Evolutionary conservation across 2,797 vertebrate species (phyloP).

Genomic region (Xyrichtys novacula): DNA sequence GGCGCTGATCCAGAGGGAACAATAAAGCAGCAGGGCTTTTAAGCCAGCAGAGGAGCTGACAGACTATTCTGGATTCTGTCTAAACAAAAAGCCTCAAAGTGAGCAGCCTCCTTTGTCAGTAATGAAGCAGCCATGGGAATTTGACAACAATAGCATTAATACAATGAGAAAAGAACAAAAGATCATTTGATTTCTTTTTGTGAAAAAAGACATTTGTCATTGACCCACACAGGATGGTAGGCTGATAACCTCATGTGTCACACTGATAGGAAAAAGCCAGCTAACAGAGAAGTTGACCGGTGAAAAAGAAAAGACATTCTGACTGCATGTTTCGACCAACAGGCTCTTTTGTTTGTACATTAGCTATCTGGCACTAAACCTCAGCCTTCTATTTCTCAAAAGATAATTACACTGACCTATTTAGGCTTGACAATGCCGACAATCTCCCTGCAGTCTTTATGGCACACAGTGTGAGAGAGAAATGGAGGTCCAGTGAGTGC

Average conservation of each 20-base stretch:
- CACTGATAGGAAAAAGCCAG: too few relatives aligned
- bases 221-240: background rate
- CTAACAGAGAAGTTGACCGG: background rate
- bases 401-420: constrained; percentile 48
- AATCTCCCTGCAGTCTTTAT: constrained; percentile 25
- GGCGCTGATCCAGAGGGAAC: constrained; percentile 21
- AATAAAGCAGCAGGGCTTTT: constrained; percentile 35
- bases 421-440: constrained; percentile 25
- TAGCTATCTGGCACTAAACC: constrained; percentile 21
- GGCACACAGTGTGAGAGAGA: constrained; percentile 21
- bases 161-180: constrained; percentile 12
- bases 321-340: constrained; percentile 8
- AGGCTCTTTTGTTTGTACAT: constrained; percentile 11
- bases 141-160: constrained; percentile 15
- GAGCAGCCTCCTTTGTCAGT: constrained; percentile 27
- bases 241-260: too few relatives aligned
- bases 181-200: constrained; percentile 10
- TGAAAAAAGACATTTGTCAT: constrained; percentile 21
- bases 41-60: constrained; percentile 25
- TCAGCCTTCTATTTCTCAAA: constrained; percentile 15
- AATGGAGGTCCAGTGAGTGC: constrained; percentile 22
- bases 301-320: background rate
- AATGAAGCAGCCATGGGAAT: constrained; percentile 19
- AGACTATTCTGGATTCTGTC: constrained; percentile 16
- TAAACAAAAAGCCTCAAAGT: constrained; percentile 32